phyloP scores from a whole-genome alignment of 2,888 invertebrate species.

The Drosophila paucipuncta region DNA sequence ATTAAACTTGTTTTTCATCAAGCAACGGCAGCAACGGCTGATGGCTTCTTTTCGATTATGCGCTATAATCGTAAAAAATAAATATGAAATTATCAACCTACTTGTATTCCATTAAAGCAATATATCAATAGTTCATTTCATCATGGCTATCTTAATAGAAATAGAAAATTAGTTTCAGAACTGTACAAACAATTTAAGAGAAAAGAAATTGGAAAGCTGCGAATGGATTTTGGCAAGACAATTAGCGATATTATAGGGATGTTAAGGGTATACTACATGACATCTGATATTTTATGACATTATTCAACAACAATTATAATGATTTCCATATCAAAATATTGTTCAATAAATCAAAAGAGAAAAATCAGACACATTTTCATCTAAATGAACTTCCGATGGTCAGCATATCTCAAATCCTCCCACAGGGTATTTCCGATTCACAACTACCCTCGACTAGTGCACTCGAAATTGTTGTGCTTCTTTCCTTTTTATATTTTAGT shows the following conservation, averaged over 20 bases:
- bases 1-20: constrained; percentile 62
- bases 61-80: constrained; percentile 8
- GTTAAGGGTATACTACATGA: not conserved
- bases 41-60: constrained; percentile 2
- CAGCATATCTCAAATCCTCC: not conserved
- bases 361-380: no score
- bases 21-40: not conserved
- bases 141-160: not conserved
- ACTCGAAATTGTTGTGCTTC: not conserved
- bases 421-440: not conserved
- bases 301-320: not conserved
- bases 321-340: not conserved
- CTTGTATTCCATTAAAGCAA: no score
- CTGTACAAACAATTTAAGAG: not conserved
- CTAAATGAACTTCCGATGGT: not conserved
- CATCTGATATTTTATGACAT: not conserved
- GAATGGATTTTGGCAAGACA: not conserved
- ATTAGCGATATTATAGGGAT: no score
- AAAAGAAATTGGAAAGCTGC: not conserved
- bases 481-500: constrained; percentile 17
- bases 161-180: not conserved
- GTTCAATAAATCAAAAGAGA: not conserved
- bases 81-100: not conserved
- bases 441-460: not conserved
- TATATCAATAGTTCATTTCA: not conserved